These are phyloP conservation scores for Tachina fera DNA, from an alignment of 2,888 invertebrate genomes.

Conservation along the genomic window DNA sequence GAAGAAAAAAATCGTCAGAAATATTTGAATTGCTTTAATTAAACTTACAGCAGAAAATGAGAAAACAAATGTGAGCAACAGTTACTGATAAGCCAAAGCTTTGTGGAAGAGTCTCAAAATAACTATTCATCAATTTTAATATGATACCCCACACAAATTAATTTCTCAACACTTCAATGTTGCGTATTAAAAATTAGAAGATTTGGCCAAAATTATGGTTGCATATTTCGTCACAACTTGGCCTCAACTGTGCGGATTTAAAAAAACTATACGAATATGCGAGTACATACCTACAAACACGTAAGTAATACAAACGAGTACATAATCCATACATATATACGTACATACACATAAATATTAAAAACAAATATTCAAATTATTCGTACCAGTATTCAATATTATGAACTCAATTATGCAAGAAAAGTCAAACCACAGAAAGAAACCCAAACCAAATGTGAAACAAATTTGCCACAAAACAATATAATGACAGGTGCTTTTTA, in stretches of 20 bases:
- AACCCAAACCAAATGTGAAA: slow-evolving; percentile 44
- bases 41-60: neutral
- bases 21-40: slow-evolving; percentile 58
- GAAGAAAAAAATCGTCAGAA: slow-evolving; percentile 30
- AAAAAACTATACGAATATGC: neutral
- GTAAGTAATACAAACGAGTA: neutral
- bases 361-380: slow-evolving; percentile 23
- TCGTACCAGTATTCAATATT: slow-evolving; percentile 6
- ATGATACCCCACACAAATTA: too few relatives aligned
- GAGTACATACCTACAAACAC: neutral
- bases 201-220: too few relatives aligned
- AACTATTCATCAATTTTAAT: too few relatives aligned
- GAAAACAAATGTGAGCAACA: slow-evolving; percentile 24
- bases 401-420: slow-evolving; percentile 25
- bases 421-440: slow-evolving; percentile 21
- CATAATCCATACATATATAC: neutral
- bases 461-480: slow-evolving; percentile 55
- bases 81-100: slow-evolving; percentile 55
- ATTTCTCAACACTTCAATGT: too few relatives aligned
- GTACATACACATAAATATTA: neutral
- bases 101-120: neutral
- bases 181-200: too few relatives aligned
- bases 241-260: neutral
- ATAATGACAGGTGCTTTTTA: slow-evolving; percentile 69
- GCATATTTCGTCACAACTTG: too few relatives aligned